Evolutionary conservation across 1,140 invertebrate species (phyloP).

Genomic region (Gonioctena quinquepunctata): DNA sequence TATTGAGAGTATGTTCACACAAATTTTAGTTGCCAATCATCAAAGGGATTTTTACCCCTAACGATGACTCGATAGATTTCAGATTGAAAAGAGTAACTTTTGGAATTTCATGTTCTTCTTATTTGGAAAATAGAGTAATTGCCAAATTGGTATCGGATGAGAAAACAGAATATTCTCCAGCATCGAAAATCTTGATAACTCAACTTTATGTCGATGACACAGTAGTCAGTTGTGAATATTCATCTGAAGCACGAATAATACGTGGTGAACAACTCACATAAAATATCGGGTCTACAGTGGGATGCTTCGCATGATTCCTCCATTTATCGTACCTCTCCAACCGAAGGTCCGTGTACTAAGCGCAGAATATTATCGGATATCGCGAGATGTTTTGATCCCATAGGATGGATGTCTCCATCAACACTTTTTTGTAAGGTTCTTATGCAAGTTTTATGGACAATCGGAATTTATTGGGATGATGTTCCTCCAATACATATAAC

Average conservation of each 20-base stretch:
- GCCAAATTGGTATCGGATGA: constrained; percentile 15
- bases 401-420: too few relatives aligned
- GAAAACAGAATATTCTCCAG: neutral
- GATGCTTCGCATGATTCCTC: too few relatives aligned
- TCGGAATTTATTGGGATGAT: too few relatives aligned
- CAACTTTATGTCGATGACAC: constrained; percentile 2
- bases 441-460: too few relatives aligned
- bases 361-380: too few relatives aligned
- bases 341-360: too few relatives aligned
- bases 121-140: neutral
- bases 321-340: neutral
- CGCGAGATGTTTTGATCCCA: too few relatives aligned
- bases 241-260: neutral
- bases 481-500: too few relatives aligned
- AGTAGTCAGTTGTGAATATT: neutral
- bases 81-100: neutral
- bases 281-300: constrained; percentile 6
- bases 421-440: too few relatives aligned
- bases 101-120: too few relatives aligned
- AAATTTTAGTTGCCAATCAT: neutral
- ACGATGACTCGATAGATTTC: neutral
- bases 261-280: constrained; percentile 8
- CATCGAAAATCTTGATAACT: too few relatives aligned
- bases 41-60: constrained; percentile 2
- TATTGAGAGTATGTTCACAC: constrained; percentile 18